A percentile compares a stretch with the other conserved stretches of the same genome.
Evolutionary conservation across 2,888 invertebrate species (phyloP).

Genomic region (Eristalis intricaria): DNA sequence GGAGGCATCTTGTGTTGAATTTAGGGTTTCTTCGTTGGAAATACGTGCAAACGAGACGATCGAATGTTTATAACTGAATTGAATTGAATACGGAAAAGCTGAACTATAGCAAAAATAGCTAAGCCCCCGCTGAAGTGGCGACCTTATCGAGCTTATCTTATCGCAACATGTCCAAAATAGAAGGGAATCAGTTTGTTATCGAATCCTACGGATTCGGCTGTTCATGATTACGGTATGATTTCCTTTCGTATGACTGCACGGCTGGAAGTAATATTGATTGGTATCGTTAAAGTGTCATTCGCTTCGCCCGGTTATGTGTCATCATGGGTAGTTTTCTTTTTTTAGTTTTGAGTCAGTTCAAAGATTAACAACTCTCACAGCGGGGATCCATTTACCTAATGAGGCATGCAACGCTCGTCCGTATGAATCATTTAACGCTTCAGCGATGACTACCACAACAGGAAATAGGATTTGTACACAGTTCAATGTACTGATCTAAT

Average conservation of each 20-base stretch:
- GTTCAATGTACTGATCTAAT: neutral
- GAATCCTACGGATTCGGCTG: neutral
- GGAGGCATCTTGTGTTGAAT: constrained; percentile 50
- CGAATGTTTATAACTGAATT: constrained; percentile 39
- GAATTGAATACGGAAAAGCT: neutral
- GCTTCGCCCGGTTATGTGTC: neutral
- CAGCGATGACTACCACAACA: neutral
- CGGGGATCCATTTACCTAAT: neutral
- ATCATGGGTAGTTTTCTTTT: neutral
- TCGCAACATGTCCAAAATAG: constrained; percentile 22
- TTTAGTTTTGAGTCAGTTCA: neutral
- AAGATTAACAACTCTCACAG: neutral
- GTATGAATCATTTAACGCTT: neutral
- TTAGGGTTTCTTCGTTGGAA: neutral
- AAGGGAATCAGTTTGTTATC: constrained; percentile 15
- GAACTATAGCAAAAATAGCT: constrained; percentile 12
- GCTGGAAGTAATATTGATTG: neutral
- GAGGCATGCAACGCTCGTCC: neutral
- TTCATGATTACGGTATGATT: neutral
- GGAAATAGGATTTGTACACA: neutral
- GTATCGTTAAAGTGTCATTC: neutral
- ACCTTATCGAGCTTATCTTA: constrained; percentile 40
- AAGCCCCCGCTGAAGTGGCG: constrained; percentile 16
- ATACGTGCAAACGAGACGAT: constrained; percentile 21
- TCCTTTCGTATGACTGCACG: neutral